These are phyloP conservation scores for Bombus huntii DNA, from an alignment of 1,140 invertebrate species.

Conservation along the genomic window DNA sequence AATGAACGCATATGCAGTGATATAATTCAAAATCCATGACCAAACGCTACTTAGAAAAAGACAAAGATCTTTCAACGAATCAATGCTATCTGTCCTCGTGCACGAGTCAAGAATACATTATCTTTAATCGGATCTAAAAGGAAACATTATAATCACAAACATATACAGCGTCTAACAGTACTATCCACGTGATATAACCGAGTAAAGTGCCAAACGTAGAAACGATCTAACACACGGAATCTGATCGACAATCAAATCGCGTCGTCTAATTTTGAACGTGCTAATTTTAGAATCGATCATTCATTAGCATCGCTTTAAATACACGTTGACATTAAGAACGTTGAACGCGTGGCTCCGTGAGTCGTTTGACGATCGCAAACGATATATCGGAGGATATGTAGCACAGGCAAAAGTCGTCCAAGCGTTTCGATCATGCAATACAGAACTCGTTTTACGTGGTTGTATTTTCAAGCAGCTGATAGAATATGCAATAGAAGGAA, in stretches of 20 bases:
- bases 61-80: background rate
- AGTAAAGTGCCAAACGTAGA: background rate
- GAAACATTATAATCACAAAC: background rate
- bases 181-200: background rate
- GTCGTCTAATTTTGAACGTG: background rate
- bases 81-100: background rate
- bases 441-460: background rate
- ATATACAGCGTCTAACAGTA: background rate
- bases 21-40: no score
- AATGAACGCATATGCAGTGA: no score
- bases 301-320: background rate
- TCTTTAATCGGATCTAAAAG: background rate
- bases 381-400: no score
- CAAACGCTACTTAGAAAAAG: no score
- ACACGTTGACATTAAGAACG: background rate
- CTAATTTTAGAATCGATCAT: slow-evolving; percentile 16
- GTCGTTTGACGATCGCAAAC: slow-evolving; percentile 3
- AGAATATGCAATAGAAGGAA: background rate
- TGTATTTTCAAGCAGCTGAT: background rate
- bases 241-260: background rate
- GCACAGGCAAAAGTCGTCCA: background rate
- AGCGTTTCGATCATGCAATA: background rate
- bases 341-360: slow-evolving; percentile 14
- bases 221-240: background rate
- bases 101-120: background rate